A percentile compares a stretch with the other conserved stretches of the same genome.
These are phyloP conservation scores for Zaprionus bogoriensis DNA, from an alignment of 2,888 invertebrate species.

Conservation along the genomic window DNA sequence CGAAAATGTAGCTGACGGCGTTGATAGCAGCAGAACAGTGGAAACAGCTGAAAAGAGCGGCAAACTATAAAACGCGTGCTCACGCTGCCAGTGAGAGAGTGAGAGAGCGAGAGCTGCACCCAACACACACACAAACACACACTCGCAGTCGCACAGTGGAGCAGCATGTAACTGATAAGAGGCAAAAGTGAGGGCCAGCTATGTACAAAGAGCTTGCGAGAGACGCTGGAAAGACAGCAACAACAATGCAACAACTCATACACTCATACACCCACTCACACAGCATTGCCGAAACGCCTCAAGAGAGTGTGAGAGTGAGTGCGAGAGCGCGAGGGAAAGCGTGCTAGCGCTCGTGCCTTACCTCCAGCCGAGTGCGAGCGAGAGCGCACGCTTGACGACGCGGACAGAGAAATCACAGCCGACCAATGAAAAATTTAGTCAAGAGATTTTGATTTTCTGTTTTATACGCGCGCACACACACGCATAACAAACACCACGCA, in stretches of 20 bases:
- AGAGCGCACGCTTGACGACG: conserved; percentile 30
- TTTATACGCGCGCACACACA: conserved; percentile 76
- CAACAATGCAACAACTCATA: conserved; percentile 35
- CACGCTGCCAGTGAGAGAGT: conserved; percentile 27
- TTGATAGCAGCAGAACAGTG: conserved; percentile 43
- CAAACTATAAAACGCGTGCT: conserved; percentile 48
- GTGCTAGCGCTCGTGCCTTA: background rate
- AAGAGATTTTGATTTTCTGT: conserved; percentile 83
- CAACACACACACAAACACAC: conserved; percentile 19
- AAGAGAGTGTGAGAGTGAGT: conserved; percentile 19
- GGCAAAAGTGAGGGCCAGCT: conserved; percentile 48
- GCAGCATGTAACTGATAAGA: conserved; percentile 60
- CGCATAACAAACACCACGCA: conserved; percentile 66
- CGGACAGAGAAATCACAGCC: conserved; percentile 82
- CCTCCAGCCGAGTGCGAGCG: conserved; percentile 25
- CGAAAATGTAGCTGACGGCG: conserved; percentile 55
- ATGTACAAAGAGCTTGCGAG: conserved; percentile 57
- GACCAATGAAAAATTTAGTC: conserved; percentile 84
- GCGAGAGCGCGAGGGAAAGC: conserved; percentile 18
- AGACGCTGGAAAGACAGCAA: conserved; percentile 60
- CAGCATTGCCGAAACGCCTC: conserved; percentile 30
- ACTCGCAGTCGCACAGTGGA: background rate
- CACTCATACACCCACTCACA: conserved; percentile 5
- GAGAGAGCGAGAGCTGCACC: conserved; percentile 29
- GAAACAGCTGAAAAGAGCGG: conserved; percentile 58